phyloP scores from a whole-genome alignment of 2,888 invertebrate genomes.

The Nebria salina region DNA sequence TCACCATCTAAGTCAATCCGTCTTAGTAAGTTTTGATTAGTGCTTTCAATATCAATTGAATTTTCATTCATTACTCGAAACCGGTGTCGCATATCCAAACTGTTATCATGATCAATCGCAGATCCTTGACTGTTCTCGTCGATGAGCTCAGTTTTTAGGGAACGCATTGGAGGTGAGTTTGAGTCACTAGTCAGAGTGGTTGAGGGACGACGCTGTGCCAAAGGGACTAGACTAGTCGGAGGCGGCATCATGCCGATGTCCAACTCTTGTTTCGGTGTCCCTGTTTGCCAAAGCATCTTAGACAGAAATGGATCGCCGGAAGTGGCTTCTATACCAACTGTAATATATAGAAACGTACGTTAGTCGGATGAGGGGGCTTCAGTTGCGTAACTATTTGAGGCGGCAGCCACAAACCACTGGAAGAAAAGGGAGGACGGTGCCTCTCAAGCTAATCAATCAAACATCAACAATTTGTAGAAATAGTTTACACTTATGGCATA shows the following conservation, averaged over 20 bases:
- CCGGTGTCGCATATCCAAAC: conserved; percentile 57
- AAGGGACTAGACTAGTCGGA: conserved; percentile 69
- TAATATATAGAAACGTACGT: conserved; percentile 59
- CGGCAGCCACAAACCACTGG: conserved; percentile 63
- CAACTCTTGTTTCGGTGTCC: conserved; percentile 65
- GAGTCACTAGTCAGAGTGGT: conserved; percentile 65
- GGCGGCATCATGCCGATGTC: conserved; percentile 76
- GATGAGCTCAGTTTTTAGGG: conserved; percentile 73
- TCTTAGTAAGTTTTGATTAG: conserved; percentile 39
- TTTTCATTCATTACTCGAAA: conserved; percentile 61
- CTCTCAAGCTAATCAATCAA: conserved; percentile 58
- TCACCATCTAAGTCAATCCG: neutral
- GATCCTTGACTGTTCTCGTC: conserved; percentile 80
- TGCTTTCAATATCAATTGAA: conserved; percentile 60
- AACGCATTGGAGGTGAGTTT: conserved; percentile 63
- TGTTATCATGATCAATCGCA: conserved; percentile 56
- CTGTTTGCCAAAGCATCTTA: conserved; percentile 56
- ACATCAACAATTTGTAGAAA: neutral
- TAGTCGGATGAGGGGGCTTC: conserved; percentile 53
- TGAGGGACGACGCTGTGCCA: conserved; percentile 72
- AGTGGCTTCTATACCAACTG: conserved; percentile 58
- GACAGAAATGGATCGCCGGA: conserved; percentile 53
- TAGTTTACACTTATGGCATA: neutral
- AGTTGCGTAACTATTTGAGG: conserved; percentile 53
- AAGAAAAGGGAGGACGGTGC: conserved; percentile 59